These are phyloP conservation scores for Campoletis raptor DNA, from an alignment of 2,888 invertebrate species.

Conservation along the genomic window DNA sequence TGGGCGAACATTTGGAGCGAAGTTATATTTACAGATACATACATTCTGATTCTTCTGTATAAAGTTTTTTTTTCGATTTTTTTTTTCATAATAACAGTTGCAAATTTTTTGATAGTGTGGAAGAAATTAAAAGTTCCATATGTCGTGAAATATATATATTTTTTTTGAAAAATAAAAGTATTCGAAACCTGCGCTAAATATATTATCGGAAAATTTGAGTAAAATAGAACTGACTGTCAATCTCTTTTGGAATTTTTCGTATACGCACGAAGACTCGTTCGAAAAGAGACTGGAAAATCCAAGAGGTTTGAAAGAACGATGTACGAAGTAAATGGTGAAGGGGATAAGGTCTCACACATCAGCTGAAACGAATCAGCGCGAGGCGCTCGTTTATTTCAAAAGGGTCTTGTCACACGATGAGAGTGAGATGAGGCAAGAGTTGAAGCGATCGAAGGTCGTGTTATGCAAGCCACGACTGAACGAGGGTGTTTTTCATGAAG, in stretches of 20 bases:
- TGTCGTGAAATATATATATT: no score
- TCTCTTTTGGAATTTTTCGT: not conserved
- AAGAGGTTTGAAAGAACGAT: not conserved
- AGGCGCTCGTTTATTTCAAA: slow-evolving; percentile 59
- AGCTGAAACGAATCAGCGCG: slow-evolving; percentile 13
- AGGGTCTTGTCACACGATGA: slow-evolving; percentile 46
- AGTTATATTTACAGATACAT: slow-evolving; percentile 25
- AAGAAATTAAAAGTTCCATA: not conserved
- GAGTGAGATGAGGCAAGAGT: slow-evolving; percentile 45
- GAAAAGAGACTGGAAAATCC: slow-evolving; percentile 19
- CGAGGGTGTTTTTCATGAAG: slow-evolving; percentile 7
- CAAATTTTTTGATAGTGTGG: not conserved
- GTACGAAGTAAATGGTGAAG: not conserved
- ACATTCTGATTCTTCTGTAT: not conserved
- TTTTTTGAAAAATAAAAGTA: not conserved
- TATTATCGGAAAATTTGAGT: not conserved
- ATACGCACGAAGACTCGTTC: not conserved
- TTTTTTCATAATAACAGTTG: not conserved
- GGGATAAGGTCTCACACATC: slow-evolving; percentile 7
- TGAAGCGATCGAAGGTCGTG: slow-evolving; percentile 48
- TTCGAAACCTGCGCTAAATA: not conserved
- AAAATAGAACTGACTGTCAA: not conserved
- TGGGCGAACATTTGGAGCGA: slow-evolving; percentile 31
- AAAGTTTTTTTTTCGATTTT: no score
- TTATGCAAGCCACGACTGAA: slow-evolving; percentile 4